These are phyloP conservation scores for Lucifuga dentata DNA, from an alignment of 2,113 vertebrate genomes.

Conservation along the genomic window DNA sequence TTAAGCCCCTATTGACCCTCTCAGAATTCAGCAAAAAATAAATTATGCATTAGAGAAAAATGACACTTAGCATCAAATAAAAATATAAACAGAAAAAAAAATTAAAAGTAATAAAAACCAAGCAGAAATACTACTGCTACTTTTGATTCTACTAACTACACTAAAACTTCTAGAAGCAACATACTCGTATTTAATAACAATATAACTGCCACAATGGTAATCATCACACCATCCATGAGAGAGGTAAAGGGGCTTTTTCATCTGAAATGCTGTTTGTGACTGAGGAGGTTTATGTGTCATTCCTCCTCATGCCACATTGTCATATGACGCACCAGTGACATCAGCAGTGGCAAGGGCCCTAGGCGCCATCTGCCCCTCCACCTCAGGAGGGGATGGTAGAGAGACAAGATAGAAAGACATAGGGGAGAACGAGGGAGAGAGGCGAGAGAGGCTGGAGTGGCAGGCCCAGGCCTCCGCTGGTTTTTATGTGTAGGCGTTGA, in stretches of 20 bases:
- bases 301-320: conserved; percentile 69
- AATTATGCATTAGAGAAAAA: conserved; percentile 67
- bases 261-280: conserved; percentile 78
- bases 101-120: conserved; percentile 48
- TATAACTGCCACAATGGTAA: conserved; percentile 74
- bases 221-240: conserved; percentile 77
- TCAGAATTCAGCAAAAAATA: conserved; percentile 65
- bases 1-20: conserved; percentile 72
- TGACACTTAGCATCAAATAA: conserved; percentile 55
- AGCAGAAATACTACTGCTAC: conserved; percentile 66
- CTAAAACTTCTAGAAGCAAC: too few species aligned
- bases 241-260: conserved; percentile 81
- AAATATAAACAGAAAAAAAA: conserved; percentile 49
- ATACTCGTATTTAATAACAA: conserved; percentile 64
- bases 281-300: conserved; percentile 64
- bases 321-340: conserved; percentile 82
- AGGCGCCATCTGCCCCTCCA: conserved; percentile 64
- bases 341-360: conserved; percentile 74
- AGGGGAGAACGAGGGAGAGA: conserved; percentile 54
- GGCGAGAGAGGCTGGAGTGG: conserved; percentile 62
- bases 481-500: conserved; percentile 98
- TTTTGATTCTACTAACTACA: conserved; percentile 66
- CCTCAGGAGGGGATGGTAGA: conserved; percentile 69
- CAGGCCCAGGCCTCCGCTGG: conserved; percentile 66
- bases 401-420: conserved; percentile 57